Base-by-base conservation (phyloP, 2,797 vertebrate genomes). In the Sorex maritimensis region DNA sequence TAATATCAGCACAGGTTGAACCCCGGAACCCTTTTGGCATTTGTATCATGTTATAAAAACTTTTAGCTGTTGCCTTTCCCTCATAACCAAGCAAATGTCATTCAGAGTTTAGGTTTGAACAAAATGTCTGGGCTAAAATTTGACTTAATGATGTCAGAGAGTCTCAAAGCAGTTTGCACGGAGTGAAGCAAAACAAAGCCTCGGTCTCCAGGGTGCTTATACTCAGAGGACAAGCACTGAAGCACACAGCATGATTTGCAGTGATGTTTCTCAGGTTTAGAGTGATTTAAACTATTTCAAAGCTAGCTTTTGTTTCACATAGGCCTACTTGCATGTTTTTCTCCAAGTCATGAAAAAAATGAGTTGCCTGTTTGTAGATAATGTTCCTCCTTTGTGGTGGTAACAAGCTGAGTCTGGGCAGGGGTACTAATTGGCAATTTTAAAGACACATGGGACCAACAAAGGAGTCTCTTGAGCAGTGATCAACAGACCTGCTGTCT, bases 71-170 rank as follows among this genome's bases (percentile, higher is more conserved):
- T 24, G 4, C 30, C 19, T 26, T 80, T 91, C 14, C 65, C 73
- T 84, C 30, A 86, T 84, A 41, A 68, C 83, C 4, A 5, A 92
- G 46, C 52, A 92, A 93, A 87, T 88, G 80, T 86, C 95, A 92
- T 92, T 93, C 75, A 72, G 74, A 81, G 79, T 90, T 94, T 91
- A 81, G 30, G 38, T 86, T 88, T 93, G 81, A 96, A 97, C 93
- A 95, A 97, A 97, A 93, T 88, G 49, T 94, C 97, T 97, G 84
- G 87, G 87, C 92, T 96, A 88, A 96, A 96, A 96, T 96, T 96
- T 97, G 96, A 94, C 93, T 67, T 93, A 94, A 91, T 96, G 95
- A 94, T 94, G 97, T 93, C 95, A 96, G 67, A 77, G 91, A 82
- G 81, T 94, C 95, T 96, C 95, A 88, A 87, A 97, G 91, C 95